phyloP scores from a whole-genome alignment of 2,888 invertebrate genomes.

The Parnassius smintheus region DNA sequence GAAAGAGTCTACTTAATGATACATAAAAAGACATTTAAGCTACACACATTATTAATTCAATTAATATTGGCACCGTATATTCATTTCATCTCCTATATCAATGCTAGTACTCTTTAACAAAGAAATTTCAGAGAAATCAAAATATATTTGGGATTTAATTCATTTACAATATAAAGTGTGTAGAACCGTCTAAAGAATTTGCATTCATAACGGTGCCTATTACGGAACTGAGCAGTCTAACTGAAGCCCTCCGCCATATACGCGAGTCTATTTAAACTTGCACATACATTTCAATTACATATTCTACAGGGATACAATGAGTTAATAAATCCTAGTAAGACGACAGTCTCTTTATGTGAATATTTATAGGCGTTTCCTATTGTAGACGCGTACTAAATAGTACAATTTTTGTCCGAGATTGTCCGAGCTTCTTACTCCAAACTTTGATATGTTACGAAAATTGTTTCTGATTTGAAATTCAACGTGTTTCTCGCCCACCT shows the following conservation, averaged over 20 bases:
- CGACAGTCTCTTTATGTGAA: constrained; percentile 18
- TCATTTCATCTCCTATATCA: no score
- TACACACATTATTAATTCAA: no score
- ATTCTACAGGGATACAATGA: constrained; percentile 25
- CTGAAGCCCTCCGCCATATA: constrained; percentile 7
- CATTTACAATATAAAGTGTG: constrained; percentile 13
- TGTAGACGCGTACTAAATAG: not conserved
- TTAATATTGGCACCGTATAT: no score
- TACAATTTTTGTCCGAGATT: constrained; percentile 4
- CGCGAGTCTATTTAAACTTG: constrained; percentile 20
- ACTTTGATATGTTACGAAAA: constrained; percentile 6
- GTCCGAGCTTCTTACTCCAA: constrained; percentile 10
- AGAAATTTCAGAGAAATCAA: constrained; percentile 7
- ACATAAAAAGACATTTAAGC: no score
- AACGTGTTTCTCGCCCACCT: constrained; percentile 22
- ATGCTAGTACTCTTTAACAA: not conserved
- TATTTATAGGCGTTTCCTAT: constrained; percentile 22
- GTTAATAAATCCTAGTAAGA: constrained; percentile 23
- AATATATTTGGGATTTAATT: constrained; percentile 11
- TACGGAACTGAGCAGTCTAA: constrained; percentile 21
- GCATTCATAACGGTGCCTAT: constrained; percentile 23
- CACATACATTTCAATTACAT: constrained; percentile 20
- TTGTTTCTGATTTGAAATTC: constrained; percentile 9
- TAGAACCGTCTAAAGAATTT: constrained; percentile 17
- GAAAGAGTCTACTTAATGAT: no score